Base-by-base conservation (phyloP, 2,113 vertebrate genomes). In the Siniperca chuatsi region DNA sequence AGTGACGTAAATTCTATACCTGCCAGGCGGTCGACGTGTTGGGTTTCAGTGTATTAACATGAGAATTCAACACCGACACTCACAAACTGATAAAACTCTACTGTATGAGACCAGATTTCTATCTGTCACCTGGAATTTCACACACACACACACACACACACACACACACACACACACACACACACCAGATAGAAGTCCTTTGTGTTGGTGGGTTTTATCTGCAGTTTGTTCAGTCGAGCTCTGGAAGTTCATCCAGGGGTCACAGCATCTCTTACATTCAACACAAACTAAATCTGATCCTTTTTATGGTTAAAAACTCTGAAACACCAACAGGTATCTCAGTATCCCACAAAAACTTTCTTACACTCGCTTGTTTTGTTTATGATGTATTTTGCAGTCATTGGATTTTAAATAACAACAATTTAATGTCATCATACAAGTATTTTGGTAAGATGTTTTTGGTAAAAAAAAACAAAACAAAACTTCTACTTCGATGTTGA, bases 191-290 rank as follows among this genome's bases (percentile, higher is more conserved):
- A 48, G 73, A 75, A 46, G 69, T 10, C 46, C 73, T 69, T 65
- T 81, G 81, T 78, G 83, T 42, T 29, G 29, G 29, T 0, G 3
- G 18, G 20, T 66, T 79, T 79, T 48, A 82, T 87, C 88, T 84
- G 46, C 65, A 50, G 64, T 55, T 77, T 44, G 37, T 85, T 15
- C 23, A 5, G 40, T 75, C 3, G 1, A 2, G 29, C 29, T 29
- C 29, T 29, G 29, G 7, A 35, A 37, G 61, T 68, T 68, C 33
- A 62, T 48, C 44, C 48, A 3, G 29, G 0, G 66, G 79, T 61
- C 79, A 60, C 50, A 68, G 64, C 55, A 1, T 48, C 73, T 54
- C 29, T 42, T 4, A 65, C 46, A 25, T 1, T 9, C 62, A 21
- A 29, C 82, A 77, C 4, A 50, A 29, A 71, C 13, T 4, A 10